Base-by-base conservation (phyloP, 1,140 invertebrate genomes). In the Cheumatopsyche charites region DNA sequence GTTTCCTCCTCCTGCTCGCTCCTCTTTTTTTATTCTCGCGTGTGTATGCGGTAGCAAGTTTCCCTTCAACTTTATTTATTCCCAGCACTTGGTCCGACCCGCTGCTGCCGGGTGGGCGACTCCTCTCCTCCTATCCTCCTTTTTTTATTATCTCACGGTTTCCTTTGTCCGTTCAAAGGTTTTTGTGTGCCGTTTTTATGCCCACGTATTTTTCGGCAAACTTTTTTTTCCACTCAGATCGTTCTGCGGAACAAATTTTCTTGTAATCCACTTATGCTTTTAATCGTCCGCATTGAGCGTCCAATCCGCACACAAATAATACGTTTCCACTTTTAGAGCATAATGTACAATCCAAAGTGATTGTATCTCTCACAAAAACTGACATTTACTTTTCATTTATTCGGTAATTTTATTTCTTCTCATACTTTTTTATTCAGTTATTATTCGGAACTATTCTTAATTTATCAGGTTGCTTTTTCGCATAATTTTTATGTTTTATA, bases 31-130 rank as follows among this genome's bases (percentile, higher is more conserved):
- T 49, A 1, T 66, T 21, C 23, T 66, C 63, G 42, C 63, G 12
- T 15, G 42, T 42, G 42, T 49, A 49, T 49, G 63, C 63, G 45
- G 63, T 66, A 66, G 63, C 63, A 49, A 49, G 63, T 49, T 66
- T 66, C 45, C 63, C 63, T 66, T 49, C 63, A 49, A 66, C 45
- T 66, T 66, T 66, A 66, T 66, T 66, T 66, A 66, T 66, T 29
- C 63, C 42, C 63, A 43, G 43, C 63, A 49, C 42, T 63, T 29
- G 23, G 23, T 19, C 11, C 62, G 41, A 63, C 36, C 42, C 36
- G 63, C 43, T 49, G 63, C 63, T 49, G 63, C 45, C 45, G 63
- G 62, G 62, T 63, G 62, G 62, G 29, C 62, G 62, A 63, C 29
- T 63, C 36, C 41, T 62, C 58, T 62, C 47, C 47, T 26, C 58